Conservation (phyloP, 1,140 invertebrate genomes). For the Leptonema lineaticorne region DNA sequence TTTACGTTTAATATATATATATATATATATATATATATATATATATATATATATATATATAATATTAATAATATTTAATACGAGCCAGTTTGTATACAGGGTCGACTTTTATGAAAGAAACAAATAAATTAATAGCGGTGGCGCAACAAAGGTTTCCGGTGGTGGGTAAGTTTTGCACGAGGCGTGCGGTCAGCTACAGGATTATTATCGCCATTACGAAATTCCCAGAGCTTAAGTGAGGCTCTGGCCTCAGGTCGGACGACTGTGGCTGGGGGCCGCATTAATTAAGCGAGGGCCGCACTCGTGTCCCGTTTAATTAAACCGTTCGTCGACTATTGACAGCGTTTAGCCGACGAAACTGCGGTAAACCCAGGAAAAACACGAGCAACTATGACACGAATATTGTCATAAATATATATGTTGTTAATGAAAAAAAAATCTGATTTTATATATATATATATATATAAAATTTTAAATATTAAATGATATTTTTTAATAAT, state of each 20-base stretch:
- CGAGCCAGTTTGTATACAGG: not conserved
- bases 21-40: not conserved
- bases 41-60: not conserved
- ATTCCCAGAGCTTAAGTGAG: not conserved
- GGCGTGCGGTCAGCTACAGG: conserved; percentile 15
- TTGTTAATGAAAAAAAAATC: no score
- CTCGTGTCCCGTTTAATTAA: conserved; percentile 4
- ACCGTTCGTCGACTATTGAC: conserved; percentile 14
- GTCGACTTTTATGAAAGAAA: not conserved
- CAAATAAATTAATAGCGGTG: not conserved
- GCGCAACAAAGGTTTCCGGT: not conserved
- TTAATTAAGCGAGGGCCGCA: not conserved
- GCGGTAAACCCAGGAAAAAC: not conserved
- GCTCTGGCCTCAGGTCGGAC: not conserved
- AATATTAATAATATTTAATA: no score
- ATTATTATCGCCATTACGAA: conserved; percentile 24
- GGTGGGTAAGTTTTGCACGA: not conserved
- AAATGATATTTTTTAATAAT: no score
- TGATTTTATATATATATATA: no score
- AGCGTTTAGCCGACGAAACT: not conserved
- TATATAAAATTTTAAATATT: no score
- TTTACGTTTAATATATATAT: not conserved
- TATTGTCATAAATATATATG: no score
- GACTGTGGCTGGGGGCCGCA: not conserved
- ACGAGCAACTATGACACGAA: not conserved